Conservation (phyloP, 1,140 invertebrate species). For the Xylocopa sonorina region DNA sequence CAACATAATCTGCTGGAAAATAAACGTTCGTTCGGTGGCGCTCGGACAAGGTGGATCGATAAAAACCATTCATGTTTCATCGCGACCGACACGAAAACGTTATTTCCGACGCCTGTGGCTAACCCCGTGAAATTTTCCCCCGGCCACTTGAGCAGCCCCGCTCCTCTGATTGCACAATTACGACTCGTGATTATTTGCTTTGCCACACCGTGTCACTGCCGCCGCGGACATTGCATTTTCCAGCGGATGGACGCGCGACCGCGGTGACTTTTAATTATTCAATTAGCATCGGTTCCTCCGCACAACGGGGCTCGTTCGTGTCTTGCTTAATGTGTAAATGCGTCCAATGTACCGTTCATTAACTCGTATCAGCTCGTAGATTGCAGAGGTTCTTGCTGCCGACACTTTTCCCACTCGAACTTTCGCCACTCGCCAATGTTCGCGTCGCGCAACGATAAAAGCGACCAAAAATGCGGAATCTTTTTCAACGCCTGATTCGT, state of each 20-base stretch:
- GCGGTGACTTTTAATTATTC: conserved; percentile 62
- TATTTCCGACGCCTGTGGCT: conserved; percentile 2
- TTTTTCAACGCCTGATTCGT: too few species aligned
- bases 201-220: not conserved
- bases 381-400: not conserved
- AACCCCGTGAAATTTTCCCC: not conserved
- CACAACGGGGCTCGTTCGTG: conserved; percentile 9
- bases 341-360: not conserved
- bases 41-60: not conserved
- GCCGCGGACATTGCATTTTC: not conserved
- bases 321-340: conserved; percentile 36
- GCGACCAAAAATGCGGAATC: too few species aligned
- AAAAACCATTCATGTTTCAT: not conserved
- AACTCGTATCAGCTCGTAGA: not conserved
- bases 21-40: not conserved
- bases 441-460: not conserved
- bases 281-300: conserved; percentile 31
- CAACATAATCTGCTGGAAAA: not conserved
- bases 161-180: conserved; percentile 42
- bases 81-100: not conserved
- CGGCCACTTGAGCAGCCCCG: conserved; percentile 19
- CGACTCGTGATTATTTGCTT: conserved; percentile 43
- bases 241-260: not conserved
- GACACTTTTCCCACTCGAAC: not conserved
- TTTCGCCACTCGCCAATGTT: not conserved